Evolutionary conservation across 2,113 vertebrate genomes (phyloP).

Genomic region (Lepidiolamprologus cunningtoni): DNA sequence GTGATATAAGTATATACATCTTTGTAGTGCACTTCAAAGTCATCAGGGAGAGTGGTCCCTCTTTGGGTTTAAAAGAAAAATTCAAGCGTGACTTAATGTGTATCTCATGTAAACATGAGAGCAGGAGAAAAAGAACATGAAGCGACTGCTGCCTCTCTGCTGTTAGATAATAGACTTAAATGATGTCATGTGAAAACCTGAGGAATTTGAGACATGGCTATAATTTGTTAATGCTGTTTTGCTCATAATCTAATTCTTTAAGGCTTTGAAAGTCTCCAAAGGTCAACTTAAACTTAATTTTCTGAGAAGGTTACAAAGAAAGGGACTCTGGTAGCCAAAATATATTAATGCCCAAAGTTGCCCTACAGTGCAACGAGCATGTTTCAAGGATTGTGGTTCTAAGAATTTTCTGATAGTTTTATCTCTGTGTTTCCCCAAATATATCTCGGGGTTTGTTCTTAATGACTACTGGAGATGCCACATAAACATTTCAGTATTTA

Average conservation of each 20-base stretch:
- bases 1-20: not conserved
- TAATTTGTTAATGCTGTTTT: slow-evolving; percentile 77
- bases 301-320: slow-evolving; percentile 51
- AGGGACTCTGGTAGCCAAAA: slow-evolving; percentile 44
- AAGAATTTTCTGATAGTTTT: not conserved
- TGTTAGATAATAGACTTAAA: slow-evolving; percentile 64
- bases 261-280: slow-evolving; percentile 70
- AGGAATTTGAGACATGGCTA: slow-evolving; percentile 70
- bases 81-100: slow-evolving; percentile 1
- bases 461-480: not conserved
- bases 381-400: not conserved
- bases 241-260: slow-evolving; percentile 70
- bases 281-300: slow-evolving; percentile 74
- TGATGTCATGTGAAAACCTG: slow-evolving; percentile 73
- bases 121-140: not conserved
- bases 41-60: not conserved
- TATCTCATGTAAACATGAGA: slow-evolving; percentile 18
- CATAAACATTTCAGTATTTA: not conserved
- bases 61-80: not conserved
- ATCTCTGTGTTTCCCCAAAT: not conserved
- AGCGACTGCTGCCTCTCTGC: slow-evolving; percentile 31
- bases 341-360: slow-evolving; percentile 51
- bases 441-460: not conserved
- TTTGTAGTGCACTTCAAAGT: not conserved
- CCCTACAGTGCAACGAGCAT: not conserved